phyloP scores from a whole-genome alignment of 2,113 vertebrate genomes.

The Heteronetta atricapilla region DNA sequence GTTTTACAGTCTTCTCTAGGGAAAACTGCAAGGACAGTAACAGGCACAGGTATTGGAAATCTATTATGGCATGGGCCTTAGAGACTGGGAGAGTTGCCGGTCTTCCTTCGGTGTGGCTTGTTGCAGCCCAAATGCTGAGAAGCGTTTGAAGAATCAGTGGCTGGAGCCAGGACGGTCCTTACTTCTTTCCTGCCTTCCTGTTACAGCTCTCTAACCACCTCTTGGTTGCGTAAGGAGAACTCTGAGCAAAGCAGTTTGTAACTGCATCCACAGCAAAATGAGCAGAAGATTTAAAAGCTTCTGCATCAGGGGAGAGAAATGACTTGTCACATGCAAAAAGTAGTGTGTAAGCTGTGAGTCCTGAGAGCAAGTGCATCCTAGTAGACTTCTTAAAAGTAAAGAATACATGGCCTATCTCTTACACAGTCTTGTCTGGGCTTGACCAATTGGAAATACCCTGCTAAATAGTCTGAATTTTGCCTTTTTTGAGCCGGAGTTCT shows the following conservation, averaged over 20 bases:
- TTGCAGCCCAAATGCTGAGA: background rate
- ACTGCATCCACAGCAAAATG: background rate
- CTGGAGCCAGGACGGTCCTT: accelerated
- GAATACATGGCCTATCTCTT: background rate
- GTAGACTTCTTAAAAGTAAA: background rate
- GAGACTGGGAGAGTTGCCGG: background rate
- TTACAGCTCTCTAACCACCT: background rate
- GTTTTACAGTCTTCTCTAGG: background rate
- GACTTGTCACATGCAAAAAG: background rate
- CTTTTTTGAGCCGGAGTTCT: background rate
- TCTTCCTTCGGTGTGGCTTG: background rate
- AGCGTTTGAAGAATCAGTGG: background rate
- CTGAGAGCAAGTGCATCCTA: background rate
- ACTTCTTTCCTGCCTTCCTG: background rate
- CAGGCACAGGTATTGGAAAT: background rate
- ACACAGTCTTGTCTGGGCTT: background rate
- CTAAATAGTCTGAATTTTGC: background rate
- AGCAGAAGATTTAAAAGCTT: background rate
- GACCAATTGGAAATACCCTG: background rate
- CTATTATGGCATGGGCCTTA: background rate
- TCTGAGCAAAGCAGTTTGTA: background rate
- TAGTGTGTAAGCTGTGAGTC: background rate
- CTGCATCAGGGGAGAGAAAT: background rate
- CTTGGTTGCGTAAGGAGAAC: background rate
- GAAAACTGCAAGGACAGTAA: background rate